These are phyloP conservation scores for Rotaria magnacalcarata DNA, from an alignment of 2,888 invertebrate species.

Conservation along the genomic window DNA sequence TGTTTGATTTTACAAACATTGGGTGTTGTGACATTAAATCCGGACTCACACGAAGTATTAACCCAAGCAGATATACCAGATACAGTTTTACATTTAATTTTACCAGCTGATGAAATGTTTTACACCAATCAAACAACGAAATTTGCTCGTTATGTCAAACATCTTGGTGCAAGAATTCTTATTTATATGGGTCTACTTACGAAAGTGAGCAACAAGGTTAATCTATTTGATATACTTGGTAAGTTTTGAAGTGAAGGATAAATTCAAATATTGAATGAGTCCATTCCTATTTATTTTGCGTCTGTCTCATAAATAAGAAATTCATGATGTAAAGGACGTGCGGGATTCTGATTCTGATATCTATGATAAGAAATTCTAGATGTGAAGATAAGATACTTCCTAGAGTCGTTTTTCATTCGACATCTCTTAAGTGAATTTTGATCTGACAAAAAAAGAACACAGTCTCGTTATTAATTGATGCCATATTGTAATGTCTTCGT, in stretches of 20 bases:
- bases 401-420: not conserved
- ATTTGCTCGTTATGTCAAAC: conserved; percentile 67
- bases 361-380: not conserved
- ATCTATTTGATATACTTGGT: conserved; percentile 43
- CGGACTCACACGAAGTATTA: conserved; percentile 39
- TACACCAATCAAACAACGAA: conserved; percentile 68
- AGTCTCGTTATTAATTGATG: no score
- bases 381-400: not conserved
- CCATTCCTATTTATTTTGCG: not conserved
- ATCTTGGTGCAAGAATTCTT: conserved; percentile 66
- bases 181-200: conserved; percentile 66
- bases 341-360: not conserved
- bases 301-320: not conserved
- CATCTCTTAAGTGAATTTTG: not conserved
- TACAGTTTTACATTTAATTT: conserved; percentile 65
- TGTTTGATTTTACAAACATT: conserved; percentile 45
- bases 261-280: no score
- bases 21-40: conserved; percentile 40
- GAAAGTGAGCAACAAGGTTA: conserved; percentile 46
- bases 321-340: not conserved
- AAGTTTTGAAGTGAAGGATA: not conserved
- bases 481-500: no score
- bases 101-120: conserved; percentile 69
- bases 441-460: no score
- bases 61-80: conserved; percentile 50